phyloP scores from a whole-genome alignment of 2,113 vertebrate species.

The Lagopus muta region DNA sequence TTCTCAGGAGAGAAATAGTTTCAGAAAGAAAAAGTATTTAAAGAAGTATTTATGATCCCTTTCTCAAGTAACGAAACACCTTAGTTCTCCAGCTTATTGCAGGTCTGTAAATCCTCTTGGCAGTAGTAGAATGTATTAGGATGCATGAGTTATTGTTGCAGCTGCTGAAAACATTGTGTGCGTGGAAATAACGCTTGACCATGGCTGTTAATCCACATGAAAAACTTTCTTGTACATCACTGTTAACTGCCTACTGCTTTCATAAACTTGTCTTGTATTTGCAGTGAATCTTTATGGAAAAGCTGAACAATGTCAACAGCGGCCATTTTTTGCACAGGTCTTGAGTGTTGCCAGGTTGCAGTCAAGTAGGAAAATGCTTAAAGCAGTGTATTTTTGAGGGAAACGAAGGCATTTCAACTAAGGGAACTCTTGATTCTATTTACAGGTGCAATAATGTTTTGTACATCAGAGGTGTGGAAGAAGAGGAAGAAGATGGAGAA shows the following conservation, averaged over 20 bases:
- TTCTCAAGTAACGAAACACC: background rate
- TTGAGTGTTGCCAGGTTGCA: background rate
- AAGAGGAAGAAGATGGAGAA: constrained; percentile 98
- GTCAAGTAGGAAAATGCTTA: background rate
- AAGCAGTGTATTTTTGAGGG: rapidly evolving
- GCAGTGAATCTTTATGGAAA: background rate
- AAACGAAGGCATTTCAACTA: background rate
- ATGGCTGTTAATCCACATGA: background rate
- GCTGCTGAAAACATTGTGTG: background rate
- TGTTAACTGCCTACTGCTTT: background rate
- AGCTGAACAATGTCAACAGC: background rate
- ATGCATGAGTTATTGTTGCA: background rate
- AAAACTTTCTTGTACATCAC: rapidly evolving
- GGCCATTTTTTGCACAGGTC: background rate
- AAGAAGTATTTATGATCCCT: rapidly evolving
- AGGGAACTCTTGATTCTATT: constrained; percentile 26
- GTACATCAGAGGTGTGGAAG: constrained; percentile 98
- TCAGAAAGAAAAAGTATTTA: background rate
- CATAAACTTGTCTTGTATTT: rapidly evolving
- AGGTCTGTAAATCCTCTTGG: background rate
- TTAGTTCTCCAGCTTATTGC: rapidly evolving
- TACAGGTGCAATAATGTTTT: constrained; percentile 97
- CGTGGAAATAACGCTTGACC: background rate
- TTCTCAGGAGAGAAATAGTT: background rate
- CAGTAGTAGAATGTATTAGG: too few species aligned